Conservation (phyloP, 1,140 invertebrate genomes). For the Dolichoris vasculosae region DNA sequence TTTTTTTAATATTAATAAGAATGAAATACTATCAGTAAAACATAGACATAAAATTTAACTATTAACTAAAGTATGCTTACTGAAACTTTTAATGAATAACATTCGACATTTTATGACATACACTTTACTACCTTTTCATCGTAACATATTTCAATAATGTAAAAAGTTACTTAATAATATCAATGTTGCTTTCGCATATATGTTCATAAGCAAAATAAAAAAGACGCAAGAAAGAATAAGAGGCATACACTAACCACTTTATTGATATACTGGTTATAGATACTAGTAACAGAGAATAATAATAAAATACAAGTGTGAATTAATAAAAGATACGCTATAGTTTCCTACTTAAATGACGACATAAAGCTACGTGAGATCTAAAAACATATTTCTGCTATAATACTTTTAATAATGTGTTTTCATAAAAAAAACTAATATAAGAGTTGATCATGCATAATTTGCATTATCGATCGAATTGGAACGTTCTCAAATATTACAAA, state of each 20-base stretch:
- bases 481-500: too few species aligned
- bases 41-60: background rate
- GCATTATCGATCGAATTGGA: too few species aligned
- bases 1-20: background rate
- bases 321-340: too few species aligned
- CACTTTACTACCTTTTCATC: background rate
- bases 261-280: background rate
- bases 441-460: too few species aligned
- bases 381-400: too few species aligned
- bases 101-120: background rate
- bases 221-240: background rate
- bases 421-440: too few species aligned
- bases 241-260: background rate
- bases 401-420: too few species aligned
- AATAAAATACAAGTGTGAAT: too few species aligned
- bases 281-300: too few species aligned
- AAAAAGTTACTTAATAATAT: constrained; percentile 11
- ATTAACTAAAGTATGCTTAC: background rate
- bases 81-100: background rate
- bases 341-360: too few species aligned
- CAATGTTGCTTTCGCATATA: background rate
- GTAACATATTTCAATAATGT: constrained; percentile 3
- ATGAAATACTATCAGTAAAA: background rate
- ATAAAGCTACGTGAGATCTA: too few species aligned
- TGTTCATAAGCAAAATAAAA: background rate